Percentiles rank a stretch among this genome's conserved stretches.
Conservation (phyloP, 2,888 invertebrate species). For the Hypomecis atomaria region DNA sequence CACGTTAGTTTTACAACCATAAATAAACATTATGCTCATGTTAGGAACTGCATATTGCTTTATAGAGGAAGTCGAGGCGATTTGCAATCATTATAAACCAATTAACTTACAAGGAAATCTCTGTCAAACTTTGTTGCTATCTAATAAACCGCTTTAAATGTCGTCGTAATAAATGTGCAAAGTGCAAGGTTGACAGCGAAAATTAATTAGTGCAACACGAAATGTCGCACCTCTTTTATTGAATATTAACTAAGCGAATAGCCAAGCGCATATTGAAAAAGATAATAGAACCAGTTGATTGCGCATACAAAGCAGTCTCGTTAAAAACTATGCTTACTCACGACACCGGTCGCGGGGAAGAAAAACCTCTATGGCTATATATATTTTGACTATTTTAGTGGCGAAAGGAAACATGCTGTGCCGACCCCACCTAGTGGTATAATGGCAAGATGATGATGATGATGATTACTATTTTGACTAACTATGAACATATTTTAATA, state of each 20-base stretch:
- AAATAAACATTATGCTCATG: conserved; percentile 4
- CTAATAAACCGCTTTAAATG: conserved; percentile 1
- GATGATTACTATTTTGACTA: too few relatives aligned
- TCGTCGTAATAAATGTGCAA: conserved; percentile 5
- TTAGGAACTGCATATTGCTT: conserved; percentile 13
- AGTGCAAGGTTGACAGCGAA: conserved; percentile 15
- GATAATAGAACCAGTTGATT: too few relatives aligned
- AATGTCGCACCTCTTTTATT: neutral
- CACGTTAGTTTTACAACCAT: conserved; percentile 1
- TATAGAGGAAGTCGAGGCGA: conserved; percentile 16
- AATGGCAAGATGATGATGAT: too few relatives aligned
- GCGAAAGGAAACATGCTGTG: too few relatives aligned
- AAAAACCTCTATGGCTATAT: too few relatives aligned
- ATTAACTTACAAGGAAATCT: conserved; percentile 10
- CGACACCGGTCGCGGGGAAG: too few relatives aligned
- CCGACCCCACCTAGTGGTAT: too few relatives aligned
- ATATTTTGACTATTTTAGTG: too few relatives aligned
- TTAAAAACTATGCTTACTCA: too few relatives aligned
- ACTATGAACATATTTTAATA: too few relatives aligned
- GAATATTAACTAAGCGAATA: neutral
- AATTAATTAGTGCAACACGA: neutral
- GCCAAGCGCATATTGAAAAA: neutral
- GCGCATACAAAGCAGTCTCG: too few relatives aligned
- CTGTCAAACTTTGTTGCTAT: conserved; percentile 7
- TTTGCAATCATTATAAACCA: conserved; percentile 22